Evolutionary conservation across 1,140 invertebrate species (phyloP).

Genomic region (Caenorhabditis tropicalis): DNA sequence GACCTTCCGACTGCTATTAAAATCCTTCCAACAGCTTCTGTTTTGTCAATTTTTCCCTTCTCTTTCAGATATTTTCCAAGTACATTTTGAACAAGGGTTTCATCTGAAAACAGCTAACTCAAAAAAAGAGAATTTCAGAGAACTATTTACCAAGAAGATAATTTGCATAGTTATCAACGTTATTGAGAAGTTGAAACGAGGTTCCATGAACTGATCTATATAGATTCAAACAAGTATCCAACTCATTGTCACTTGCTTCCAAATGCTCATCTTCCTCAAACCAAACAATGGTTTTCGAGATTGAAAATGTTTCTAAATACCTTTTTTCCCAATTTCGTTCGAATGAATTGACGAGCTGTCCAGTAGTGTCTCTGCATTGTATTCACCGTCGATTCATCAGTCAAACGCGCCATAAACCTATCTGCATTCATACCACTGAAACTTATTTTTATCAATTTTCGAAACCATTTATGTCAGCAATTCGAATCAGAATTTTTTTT

Average conservation of each 20-base stretch:
- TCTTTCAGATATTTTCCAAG: constrained; percentile 93
- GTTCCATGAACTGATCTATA: constrained; percentile 93
- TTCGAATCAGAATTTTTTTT: too few species aligned
- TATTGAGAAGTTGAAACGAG: constrained; percentile 84
- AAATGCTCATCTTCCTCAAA: constrained; percentile 91
- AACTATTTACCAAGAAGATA: constrained; percentile 80
- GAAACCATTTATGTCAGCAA: too few species aligned
- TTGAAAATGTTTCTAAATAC: neutral
- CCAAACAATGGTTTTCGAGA: too few species aligned
- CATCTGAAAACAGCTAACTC: constrained; percentile 46
- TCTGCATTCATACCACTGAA: constrained; percentile 72
- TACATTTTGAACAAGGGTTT: constrained; percentile 79
- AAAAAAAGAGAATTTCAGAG: constrained; percentile 42
- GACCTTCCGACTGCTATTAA: constrained; percentile 92
- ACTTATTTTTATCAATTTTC: too few species aligned
- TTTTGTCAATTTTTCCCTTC: constrained; percentile 85
- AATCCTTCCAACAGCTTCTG: constrained; percentile 85
- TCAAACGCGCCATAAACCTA: constrained; percentile 72
- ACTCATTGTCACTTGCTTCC: constrained; percentile 90
- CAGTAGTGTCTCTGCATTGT: constrained; percentile 96
- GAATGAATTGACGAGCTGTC: constrained; percentile 94
- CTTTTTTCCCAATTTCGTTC: constrained; percentile 89
- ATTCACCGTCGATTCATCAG: constrained; percentile 76
- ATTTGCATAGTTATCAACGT: constrained; percentile 93
- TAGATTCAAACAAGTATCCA: constrained; percentile 92